Base-by-base conservation (phyloP, 2,797 vertebrate genomes). In the Sebastes diaconus region DNA sequence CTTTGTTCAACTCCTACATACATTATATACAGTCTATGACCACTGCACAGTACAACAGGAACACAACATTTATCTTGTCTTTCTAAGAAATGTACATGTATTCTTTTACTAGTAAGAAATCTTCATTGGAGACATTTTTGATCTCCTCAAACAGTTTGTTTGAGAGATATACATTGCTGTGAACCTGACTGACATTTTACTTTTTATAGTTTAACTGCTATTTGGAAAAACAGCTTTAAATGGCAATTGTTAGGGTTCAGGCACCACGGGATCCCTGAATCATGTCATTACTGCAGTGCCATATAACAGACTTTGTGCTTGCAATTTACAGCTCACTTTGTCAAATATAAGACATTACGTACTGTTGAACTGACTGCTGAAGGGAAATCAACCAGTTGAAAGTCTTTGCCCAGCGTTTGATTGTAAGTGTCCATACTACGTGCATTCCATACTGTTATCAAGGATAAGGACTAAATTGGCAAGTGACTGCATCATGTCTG, bases 221-320 rank as follows among this genome's bases (percentile, higher is more conserved):
- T 54, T 4, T 8, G 16, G 52, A 24, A 67, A 61, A 55, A 42
- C 20, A n/a, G 54, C 7, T 24, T 70, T 3, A 74, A 59, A 30
- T 55, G 58, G 32, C 34, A 79, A 10, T 50, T 67, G 55, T 22
- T 13, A 14, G 25, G 39, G 32, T 14, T 75, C 50, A 29, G 25
- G 55, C 63, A 75, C 59, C 34, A 67, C 16, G 30, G 2, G 39
- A 63, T 69, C 59, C 65, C 22, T 81, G 54, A 84, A 60, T 71
- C 60, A 68, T 70, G 64, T 66, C 78, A 77, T 70, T 61, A 81
- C 18, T 22, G 20, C 10, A 55, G 42, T 71, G 42, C 54, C 10
- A 27, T 59, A 54, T 52, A 32, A 27, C 18, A 34, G 18, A 73
- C 29, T 66, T 30, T 70, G 4, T 55, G 25, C 18, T 34, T 1